A percentile compares a stretch with the other conserved stretches of the same genome.
Conservation (phyloP, 2,113 vertebrate genomes). For the Neodon shergylaensis region DNA sequence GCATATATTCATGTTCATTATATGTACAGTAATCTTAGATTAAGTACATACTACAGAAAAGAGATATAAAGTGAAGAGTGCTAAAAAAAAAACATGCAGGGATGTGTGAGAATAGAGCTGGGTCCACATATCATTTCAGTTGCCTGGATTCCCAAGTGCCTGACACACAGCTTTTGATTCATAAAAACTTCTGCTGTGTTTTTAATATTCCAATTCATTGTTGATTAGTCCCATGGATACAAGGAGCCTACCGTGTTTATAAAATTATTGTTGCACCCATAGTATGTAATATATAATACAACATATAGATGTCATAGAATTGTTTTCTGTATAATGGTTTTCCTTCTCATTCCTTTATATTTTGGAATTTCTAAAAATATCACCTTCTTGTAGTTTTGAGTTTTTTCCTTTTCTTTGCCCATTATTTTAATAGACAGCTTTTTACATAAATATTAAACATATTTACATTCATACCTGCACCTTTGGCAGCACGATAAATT, state of each 20-base stretch:
- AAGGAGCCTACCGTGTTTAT: neutral
- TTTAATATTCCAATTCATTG: neutral
- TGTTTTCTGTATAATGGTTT: neutral
- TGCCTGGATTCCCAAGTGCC: neutral
- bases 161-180: neutral
- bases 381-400: neutral
- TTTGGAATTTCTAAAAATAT: neutral
- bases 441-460: conserved; percentile 15
- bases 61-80: neutral
- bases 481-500: neutral
- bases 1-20: neutral
- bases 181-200: neutral
- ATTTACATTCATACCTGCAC: neutral
- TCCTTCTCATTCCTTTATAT: neutral
- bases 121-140: neutral
- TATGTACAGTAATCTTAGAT: neutral
- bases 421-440: conserved; percentile 25
- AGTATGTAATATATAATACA: neutral
- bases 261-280: neutral
- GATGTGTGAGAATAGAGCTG: neutral
- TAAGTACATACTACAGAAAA: neutral
- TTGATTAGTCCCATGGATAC: neutral
- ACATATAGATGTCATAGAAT: neutral
- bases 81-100: neutral
- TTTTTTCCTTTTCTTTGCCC: conserved; percentile 30